Evolutionary conservation across 2,797 vertebrate genomes (phyloP).

Genomic region (Sylvia borin): DNA sequence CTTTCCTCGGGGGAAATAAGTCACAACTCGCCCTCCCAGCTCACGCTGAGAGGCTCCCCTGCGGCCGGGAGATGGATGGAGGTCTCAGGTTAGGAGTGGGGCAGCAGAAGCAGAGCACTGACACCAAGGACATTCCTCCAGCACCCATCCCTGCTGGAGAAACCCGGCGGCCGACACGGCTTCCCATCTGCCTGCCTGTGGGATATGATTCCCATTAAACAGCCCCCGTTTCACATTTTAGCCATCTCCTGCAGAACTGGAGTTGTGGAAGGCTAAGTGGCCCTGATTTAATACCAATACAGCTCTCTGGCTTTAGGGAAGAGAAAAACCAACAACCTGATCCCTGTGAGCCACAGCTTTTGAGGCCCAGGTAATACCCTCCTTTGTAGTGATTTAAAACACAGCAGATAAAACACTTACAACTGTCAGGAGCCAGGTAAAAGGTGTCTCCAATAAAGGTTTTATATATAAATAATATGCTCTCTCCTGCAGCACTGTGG

Average conservation of each 20-base stretch:
- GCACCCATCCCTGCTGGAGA: not conserved
- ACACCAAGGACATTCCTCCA: not conserved
- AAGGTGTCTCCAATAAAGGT: slow-evolving; percentile 4
- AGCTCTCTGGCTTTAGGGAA: not conserved
- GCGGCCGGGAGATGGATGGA: slow-evolving; percentile 26
- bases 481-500: not conserved
- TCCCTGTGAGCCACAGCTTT: not conserved
- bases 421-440: not conserved
- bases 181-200: not conserved
- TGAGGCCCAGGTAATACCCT: not conserved
- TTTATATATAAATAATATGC: slow-evolving; percentile 9
- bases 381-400: slow-evolving; percentile 18
- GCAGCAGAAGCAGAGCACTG: not conserved
- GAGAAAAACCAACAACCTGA: not conserved
- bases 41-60: not conserved
- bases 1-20: not conserved
- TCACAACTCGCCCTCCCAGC: not conserved
- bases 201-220: not conserved
- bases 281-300: not conserved
- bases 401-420: slow-evolving; percentile 28
- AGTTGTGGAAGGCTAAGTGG: not conserved
- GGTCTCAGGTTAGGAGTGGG: not conserved
- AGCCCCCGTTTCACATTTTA: not conserved
- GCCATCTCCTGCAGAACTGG: not conserved
- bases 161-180: not conserved